These are phyloP conservation scores for Trichechus manatus DNA, from an alignment of 2,113 vertebrate species.

Conservation along the genomic window DNA sequence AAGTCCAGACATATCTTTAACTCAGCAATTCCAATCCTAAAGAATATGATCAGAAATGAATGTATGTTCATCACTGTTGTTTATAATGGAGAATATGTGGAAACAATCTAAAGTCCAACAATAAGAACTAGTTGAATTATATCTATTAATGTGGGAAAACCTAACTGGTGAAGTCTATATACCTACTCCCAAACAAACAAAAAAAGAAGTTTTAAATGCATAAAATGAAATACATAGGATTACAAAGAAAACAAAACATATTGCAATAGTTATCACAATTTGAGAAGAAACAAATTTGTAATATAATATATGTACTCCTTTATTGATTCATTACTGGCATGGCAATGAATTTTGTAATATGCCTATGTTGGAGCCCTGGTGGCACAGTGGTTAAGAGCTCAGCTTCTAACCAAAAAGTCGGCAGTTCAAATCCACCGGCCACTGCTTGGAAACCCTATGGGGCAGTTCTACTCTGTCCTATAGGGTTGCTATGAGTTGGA, in stretches of 20 bases:
- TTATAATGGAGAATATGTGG: background rate
- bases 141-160: background rate
- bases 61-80: background rate
- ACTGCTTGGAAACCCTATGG: too few species aligned
- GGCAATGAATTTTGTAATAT: background rate
- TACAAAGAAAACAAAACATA: background rate
- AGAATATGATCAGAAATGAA: background rate
- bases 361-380: too few species aligned
- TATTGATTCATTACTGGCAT: background rate
- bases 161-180: background rate
- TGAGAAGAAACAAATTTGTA: background rate
- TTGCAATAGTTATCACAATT: background rate
- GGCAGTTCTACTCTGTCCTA: too few species aligned
- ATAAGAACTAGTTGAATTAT: background rate
- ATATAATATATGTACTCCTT: background rate
- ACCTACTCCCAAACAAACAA: background rate
- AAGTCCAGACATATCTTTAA: background rate
- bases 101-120: background rate
- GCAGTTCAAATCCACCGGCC: too few species aligned
- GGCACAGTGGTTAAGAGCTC: too few species aligned
- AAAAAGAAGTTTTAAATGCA: conserved; percentile 10
- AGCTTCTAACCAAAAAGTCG: too few species aligned
- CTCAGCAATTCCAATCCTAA: background rate
- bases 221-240: background rate
- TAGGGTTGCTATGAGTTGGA: too few species aligned